Evolutionary conservation across 2,888 invertebrate genomes (phyloP), one percentile per base, ranked within the genome.

Genomic region (Tillus elongatus): DNA sequence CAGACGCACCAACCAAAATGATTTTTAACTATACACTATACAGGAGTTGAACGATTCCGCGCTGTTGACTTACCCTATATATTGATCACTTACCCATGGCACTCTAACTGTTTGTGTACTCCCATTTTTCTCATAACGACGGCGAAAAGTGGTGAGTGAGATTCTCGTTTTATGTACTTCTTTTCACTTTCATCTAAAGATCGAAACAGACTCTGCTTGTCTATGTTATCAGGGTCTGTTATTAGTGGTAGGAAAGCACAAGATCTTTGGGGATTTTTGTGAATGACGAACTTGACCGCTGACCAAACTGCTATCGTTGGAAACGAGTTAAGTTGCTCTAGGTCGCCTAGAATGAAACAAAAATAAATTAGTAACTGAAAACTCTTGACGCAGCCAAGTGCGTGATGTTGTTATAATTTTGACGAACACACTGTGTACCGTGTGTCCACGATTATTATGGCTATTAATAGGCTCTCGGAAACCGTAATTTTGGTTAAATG

Each of bases 231-330:
- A 2, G 86, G 84, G 63, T 87, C 86, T 30, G 85, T 82, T 43
- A 85, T 83, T 8, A 91, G 66, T 2, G 91, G 91, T 45, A 90
- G 67, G 60, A 91, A 91, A 19, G 90, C 89, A 58, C 77, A 83
- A 1, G 57, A 57, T n/a, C 24, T 41, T 53, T 74, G 72, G 14
- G 71, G 56, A 29, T 73, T 71, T 36, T 74, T 73, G 43, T 82
- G 79, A 12, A 82, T 74, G 4, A 85, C 80, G 58, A 90, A 84
- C 62, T 88, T 86, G 2, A 91, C 81, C 0, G 90, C 89, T 11
- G 90, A 90, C 91, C 91, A 91, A 2, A 91, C 90, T 1, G 90
- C 90, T 63, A 91, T 91, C 30, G 88, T 84, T 12, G 89, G 84
- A 56, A 90, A 91, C 2, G 89, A 85, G 56, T 90, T 89, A 35